phyloP scores from a whole-genome alignment of 2,888 invertebrate genomes.

The Clistopyga incitator region DNA sequence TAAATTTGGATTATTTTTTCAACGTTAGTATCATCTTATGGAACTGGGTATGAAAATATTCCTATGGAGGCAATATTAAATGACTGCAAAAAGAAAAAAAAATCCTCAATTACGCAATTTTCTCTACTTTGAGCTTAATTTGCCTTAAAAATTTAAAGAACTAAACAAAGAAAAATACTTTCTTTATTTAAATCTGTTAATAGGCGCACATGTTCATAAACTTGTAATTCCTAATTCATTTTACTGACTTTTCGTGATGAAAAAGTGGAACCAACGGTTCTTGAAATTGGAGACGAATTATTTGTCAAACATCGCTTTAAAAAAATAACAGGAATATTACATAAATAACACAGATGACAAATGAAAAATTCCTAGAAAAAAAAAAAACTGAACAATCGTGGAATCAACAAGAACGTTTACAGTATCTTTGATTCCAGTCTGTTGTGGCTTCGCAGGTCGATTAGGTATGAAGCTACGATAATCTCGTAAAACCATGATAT shows the following conservation, averaged over 20 bases:
- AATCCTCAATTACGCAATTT: no score
- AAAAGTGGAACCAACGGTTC: neutral
- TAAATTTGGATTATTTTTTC: no score
- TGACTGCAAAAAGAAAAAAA: no score
- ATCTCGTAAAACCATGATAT: slow-evolving; percentile 11
- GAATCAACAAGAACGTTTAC: neutral
- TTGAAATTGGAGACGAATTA: neutral
- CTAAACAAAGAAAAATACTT: no score
- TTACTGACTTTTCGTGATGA: neutral
- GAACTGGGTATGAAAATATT: no score
- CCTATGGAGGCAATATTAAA: no score
- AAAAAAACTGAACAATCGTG: neutral
- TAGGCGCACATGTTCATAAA: neutral
- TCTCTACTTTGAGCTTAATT: no score
- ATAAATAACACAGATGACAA: neutral
- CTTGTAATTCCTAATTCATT: neutral
- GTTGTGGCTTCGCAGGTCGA: neutral
- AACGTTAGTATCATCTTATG: no score
- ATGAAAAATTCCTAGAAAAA: neutral
- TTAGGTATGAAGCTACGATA: neutral
- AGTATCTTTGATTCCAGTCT: neutral
- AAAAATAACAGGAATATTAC: neutral
- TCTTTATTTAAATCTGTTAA: neutral
- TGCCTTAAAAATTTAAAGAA: no score
- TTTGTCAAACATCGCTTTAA: neutral